Conservation (phyloP, 2,797 vertebrate genomes). For the Amblyopsis hoosieri region DNA sequence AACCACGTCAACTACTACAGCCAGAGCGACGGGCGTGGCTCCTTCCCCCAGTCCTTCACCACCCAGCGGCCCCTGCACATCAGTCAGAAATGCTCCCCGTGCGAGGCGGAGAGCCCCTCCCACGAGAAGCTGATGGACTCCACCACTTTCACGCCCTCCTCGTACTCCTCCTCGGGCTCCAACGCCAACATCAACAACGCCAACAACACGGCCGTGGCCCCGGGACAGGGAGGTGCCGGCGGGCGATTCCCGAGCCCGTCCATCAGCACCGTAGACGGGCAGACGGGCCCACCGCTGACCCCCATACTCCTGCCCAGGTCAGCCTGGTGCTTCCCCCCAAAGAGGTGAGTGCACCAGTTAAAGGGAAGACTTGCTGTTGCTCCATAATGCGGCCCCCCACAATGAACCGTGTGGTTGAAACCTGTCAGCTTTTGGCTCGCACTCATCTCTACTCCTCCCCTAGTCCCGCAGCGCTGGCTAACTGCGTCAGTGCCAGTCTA, state of each 20-base stretch:
- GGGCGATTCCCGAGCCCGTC: conserved; percentile 83
- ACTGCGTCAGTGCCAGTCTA: too few species aligned
- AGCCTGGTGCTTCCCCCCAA: conserved; percentile 90
- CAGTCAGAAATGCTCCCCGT: conserved; percentile 91
- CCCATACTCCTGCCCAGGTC: conserved; percentile 86
- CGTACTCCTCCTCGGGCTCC: conserved; percentile 95
- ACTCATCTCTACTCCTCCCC: too few species aligned
- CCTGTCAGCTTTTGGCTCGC: too few species aligned
- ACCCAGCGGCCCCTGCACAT: conserved; percentile 96
- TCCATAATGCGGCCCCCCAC: too few species aligned
- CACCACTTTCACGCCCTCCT: conserved; percentile 93
- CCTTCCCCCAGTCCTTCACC: conserved; percentile 95
- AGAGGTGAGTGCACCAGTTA: conserved; percentile 79
- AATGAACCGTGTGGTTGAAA: too few species aligned
- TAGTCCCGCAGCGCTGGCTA: too few species aligned
- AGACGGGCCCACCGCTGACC: conserved; percentile 82
- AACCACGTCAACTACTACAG: conserved; percentile 98
- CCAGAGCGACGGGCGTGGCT: conserved; percentile 89
- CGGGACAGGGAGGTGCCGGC: conserved; percentile 37
- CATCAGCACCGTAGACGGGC: conserved; percentile 91
- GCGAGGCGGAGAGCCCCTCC: conserved; percentile 90
- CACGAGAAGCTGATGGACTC: conserved; percentile 97
- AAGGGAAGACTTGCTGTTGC: background rate
- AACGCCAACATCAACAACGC: conserved; percentile 99
- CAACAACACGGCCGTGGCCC: conserved; percentile 92